Evolutionary conservation across 2,888 invertebrate genomes (phyloP), one percentile per base, ranked within the genome.

Genomic region (Lasiommata megera): DNA sequence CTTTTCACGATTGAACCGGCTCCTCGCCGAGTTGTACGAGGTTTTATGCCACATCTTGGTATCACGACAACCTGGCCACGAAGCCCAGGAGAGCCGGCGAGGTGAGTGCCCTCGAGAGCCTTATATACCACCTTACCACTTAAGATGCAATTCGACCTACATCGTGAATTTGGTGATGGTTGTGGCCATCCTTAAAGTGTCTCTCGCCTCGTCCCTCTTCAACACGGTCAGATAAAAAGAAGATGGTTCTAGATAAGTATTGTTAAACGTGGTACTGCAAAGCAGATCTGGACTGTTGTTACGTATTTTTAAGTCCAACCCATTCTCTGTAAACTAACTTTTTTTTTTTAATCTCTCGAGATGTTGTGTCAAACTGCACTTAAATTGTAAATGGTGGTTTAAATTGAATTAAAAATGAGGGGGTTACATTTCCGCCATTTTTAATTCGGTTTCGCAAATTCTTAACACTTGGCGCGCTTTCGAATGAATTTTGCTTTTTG

Each of bases 111-210:
- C 88, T 76, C 85, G 84, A 68, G 88, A 83, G 77, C 80, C 82
- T 79, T 84, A 80, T 80, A 78, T 87, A 83, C 89, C 90, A 89
- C 90, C 88, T 82, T 87, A 87, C 84, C 83, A 89, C 84, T 89
- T 90, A 88, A 90, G 90, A 88, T 89, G 90, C 90, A 90, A 90
- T 89, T 89, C 90, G 89, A 90, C 89, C 84, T 88, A 90, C 89
- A 90, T 90, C 81, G 90, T 90, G 77, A 89, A 90, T 79, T 80
- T 90, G 67, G 87, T 90, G 75, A 89, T 90, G 90, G 90, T 90
- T 54, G 87, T 89, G 69, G 89, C 90, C 71, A 90, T 90, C 73
- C 83, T 90, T 72, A 90, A 90, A 79, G 88, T 89, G 71, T 88
- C 89, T 64, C 86, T 90, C 74, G 80, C 89, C 60, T 90, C 90